These are phyloP conservation scores for Ficedula albicollis DNA, from an alignment of 2,797 vertebrate genomes.

Conservation along the genomic window DNA sequence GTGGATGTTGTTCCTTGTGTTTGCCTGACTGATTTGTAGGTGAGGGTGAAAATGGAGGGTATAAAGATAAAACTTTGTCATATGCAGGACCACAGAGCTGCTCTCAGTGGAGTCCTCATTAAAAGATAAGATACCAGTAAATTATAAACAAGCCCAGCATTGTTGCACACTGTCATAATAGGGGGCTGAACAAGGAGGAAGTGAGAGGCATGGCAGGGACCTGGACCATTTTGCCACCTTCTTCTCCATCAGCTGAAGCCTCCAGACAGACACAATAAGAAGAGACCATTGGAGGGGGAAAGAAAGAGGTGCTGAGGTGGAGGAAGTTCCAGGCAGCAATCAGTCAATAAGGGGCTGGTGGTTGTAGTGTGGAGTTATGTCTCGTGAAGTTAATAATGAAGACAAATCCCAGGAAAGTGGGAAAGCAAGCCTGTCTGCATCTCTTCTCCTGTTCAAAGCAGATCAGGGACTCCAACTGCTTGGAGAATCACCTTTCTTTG, in stretches of 20 bases:
- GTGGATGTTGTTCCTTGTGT: not conserved
- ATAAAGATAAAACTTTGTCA: not conserved
- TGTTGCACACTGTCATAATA: accelerated
- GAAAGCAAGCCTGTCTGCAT: not conserved
- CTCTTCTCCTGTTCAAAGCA: not conserved
- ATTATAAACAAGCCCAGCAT: not conserved
- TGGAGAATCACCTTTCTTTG: not conserved
- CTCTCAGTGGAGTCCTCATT: not conserved
- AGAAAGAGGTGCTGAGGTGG: not conserved
- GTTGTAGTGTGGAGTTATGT: not conserved
- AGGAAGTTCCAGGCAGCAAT: not conserved
- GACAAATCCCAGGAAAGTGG: not conserved
- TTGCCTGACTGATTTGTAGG: not conserved
- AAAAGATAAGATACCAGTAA: not conserved
- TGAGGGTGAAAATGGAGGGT: not conserved
- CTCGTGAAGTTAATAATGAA: not conserved
- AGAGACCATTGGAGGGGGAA: not conserved
- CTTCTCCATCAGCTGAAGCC: not conserved
- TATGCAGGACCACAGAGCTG: not conserved
- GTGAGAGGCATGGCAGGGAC: not conserved
- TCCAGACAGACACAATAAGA: not conserved
- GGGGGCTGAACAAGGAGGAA: not conserved
- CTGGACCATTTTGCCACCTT: not conserved
- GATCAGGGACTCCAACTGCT: not conserved
- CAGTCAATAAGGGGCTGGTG: not conserved